Base-by-base conservation (phyloP, 37 sponge, comb jelly and placozoan genomes). In the Diacarnus erythraeanus region DNA sequence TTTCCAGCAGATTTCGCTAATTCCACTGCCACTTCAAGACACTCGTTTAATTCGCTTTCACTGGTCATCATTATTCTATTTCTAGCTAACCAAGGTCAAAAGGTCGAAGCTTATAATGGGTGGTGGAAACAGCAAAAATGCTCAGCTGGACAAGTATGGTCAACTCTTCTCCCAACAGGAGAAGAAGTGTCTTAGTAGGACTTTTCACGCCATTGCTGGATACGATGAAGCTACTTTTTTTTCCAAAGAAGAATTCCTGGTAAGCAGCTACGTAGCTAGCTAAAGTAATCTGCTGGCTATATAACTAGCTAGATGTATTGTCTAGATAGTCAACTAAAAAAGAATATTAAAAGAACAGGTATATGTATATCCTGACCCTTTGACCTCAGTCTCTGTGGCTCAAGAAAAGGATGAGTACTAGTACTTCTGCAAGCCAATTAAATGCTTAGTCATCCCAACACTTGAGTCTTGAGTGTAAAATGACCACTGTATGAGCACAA, bases 1-100 rank as follows among this genome's bases (percentile, higher is more conserved):
- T 89, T 72, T 42, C 96, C 96, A 44, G 86, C 96, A 41, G 70
- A 56, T 25, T 41, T 79, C 3, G 93, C 93, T 23, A 92, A 31
- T n/a, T 75, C 72, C 25, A 89, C 27, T 35, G 96, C 96, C 30
- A 74, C 72, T 35, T 89, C 71, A 58, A 78, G 89, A 54, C 83
- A 89, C 21, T 74, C 78, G 10, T 79, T 47, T 0, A 86, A 54
- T 29, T 91, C 87, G 1, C 42, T n/a, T 40, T 71, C 42, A 5
- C 42, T 3, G 1, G 42, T 22, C 42, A 71, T 40, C 9, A 41
- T 42, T 40, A n/a, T n/a, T n/a, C n/a, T n/a, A n/a, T n/a, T 27
- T 4, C 20, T 18, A 35, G 58, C 33, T 29, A 77, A 5, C 41
- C 25, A 61, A 0, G 2, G 23, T 3, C 37, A 26, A 17, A 54